phyloP scores from a whole-genome alignment of 2,113 vertebrate genomes.

The Calonectris borealis region DNA sequence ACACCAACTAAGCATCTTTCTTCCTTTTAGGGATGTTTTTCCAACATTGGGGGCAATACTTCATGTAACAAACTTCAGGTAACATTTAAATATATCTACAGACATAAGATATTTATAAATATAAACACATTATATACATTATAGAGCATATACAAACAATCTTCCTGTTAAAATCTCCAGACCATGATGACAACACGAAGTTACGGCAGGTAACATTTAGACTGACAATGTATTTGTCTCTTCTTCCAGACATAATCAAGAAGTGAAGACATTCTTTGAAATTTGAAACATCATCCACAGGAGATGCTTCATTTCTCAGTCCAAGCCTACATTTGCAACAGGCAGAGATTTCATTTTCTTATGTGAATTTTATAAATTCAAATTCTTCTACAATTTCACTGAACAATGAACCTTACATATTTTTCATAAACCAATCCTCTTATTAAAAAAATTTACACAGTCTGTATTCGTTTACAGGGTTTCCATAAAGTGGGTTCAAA shows the following conservation, averaged over 20 bases:
- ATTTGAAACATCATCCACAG: background rate
- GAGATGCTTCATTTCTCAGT: background rate
- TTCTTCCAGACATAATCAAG: background rate
- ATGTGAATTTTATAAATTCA: background rate
- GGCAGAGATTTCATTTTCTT: background rate
- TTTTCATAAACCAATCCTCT: background rate
- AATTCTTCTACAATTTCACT: background rate
- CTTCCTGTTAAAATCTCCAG: background rate
- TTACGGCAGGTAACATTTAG: background rate
- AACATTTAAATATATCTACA: background rate
- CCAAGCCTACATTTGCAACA: background rate
- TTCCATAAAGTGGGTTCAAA: background rate
- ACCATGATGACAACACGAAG: background rate
- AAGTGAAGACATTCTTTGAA: background rate
- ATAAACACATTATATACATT: background rate
- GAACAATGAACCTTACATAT: background rate
- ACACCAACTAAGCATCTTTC: background rate
- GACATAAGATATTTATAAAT: background rate
- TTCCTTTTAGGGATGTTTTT: background rate
- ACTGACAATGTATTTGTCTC: background rate
- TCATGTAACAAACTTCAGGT: background rate
- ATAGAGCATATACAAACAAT: background rate
- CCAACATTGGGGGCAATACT: background rate
- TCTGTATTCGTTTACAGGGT: fast-evolving
- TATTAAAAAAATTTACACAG: background rate